Percentiles rank a stretch among this genome's conserved stretches.
phyloP scores from a whole-genome alignment of 1,140 invertebrate genomes.

The Chrysomallon squamiferum region DNA sequence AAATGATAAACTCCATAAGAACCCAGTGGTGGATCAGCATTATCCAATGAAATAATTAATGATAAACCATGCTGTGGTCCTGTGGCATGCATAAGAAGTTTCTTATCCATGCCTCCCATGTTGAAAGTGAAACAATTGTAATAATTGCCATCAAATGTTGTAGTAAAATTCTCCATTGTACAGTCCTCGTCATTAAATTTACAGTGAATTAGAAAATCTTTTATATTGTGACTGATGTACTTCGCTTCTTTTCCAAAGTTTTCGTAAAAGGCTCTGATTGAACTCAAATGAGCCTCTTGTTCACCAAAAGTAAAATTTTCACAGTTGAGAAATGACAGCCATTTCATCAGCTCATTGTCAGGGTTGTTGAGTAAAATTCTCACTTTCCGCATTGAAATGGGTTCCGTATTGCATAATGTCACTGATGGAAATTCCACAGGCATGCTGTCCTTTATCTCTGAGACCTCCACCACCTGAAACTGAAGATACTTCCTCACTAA shows the following conservation, averaged over 20 bases:
- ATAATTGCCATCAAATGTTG: constrained; percentile 57
- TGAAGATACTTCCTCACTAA: constrained; percentile 52
- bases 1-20: constrained; percentile 53
- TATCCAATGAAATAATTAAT: constrained; percentile 52
- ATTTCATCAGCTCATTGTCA: constrained; percentile 30
- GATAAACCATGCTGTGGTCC: constrained; percentile 56
- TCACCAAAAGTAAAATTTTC: constrained; percentile 33
- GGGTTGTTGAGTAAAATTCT: constrained; percentile 17
- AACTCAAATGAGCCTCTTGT: constrained; percentile 37
- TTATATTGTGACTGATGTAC: constrained; percentile 42
- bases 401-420: constrained; percentile 54
- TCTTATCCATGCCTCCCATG: constrained; percentile 29
- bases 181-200: constrained; percentile 49
- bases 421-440: constrained; percentile 55
- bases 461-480: constrained; percentile 56
- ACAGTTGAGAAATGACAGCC: constrained; percentile 39
- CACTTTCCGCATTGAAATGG: constrained; percentile 47
- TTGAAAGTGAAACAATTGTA: constrained; percentile 59
- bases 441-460: constrained; percentile 56
- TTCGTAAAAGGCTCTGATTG: constrained; percentile 53
- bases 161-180: constrained; percentile 41
- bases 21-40: constrained; percentile 49
- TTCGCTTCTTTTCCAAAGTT: constrained; percentile 45
- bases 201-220: constrained; percentile 50
- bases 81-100: constrained; percentile 51